These are phyloP conservation scores for Triplophysa bombifrons DNA, from an alignment of 2,797 vertebrate species.

Conservation along the genomic window DNA sequence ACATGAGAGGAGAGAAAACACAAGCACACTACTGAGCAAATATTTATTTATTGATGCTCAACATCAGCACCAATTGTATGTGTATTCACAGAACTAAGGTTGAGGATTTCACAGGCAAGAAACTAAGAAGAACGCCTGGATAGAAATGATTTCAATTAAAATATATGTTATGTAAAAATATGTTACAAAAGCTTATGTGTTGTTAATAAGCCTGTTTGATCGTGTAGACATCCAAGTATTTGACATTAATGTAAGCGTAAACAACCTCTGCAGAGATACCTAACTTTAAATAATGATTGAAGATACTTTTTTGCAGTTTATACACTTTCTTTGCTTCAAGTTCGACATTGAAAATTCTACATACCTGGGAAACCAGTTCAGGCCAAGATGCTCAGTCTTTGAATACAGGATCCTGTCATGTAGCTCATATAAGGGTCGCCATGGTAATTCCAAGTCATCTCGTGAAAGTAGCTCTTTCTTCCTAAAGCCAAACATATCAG, in stretches of 20 bases:
- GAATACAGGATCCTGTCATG: conserved; percentile 95
- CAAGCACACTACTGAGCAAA: conserved; percentile 56
- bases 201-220: too few species aligned
- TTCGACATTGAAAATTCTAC: conserved; percentile 40
- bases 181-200: too few species aligned
- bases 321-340: neutral
- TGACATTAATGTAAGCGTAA: neutral
- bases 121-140: neutral
- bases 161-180: too few species aligned
- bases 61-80: conserved; percentile 9
- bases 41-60: conserved; percentile 5
- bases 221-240: neutral
- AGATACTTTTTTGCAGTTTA: neutral
- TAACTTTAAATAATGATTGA: too few species aligned
- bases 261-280: neutral
- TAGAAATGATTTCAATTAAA: neutral
- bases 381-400: conserved; percentile 95
- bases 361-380: conserved; percentile 99
- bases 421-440: conserved; percentile 94
- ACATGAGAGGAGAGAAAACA: conserved; percentile 81
- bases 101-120: neutral
- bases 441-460: conserved; percentile 92
- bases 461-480: conserved; percentile 95
- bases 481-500: conserved; percentile 65
- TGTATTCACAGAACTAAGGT: neutral